A percentile compares a stretch with the other conserved stretches of the same genome.
Conservation (phyloP, 2,888 invertebrate species). For the Trichogramma evanescens region DNA sequence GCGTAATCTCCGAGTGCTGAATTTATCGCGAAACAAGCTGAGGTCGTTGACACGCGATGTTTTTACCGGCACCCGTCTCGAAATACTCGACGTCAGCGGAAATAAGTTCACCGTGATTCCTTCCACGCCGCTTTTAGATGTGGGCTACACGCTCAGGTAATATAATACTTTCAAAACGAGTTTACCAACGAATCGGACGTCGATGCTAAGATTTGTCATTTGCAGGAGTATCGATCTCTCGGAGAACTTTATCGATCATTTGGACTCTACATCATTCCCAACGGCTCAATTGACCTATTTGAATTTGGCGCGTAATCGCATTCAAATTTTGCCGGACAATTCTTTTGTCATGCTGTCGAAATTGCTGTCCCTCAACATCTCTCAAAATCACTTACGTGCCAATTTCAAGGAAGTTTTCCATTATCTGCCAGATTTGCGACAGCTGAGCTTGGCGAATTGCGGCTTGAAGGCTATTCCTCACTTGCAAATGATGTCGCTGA, state of each 20-base stretch:
- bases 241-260: conserved; percentile 73
- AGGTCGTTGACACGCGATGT: conserved; percentile 70
- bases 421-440: conserved; percentile 73
- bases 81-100: conserved; percentile 71
- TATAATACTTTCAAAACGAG: conserved; percentile 43
- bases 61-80: conserved; percentile 71
- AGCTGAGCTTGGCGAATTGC: conserved; percentile 69
- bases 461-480: conserved; percentile 71
- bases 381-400: conserved; percentile 73
- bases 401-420: conserved; percentile 75
- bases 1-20: conserved; percentile 65
- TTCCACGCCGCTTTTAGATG: conserved; percentile 67
- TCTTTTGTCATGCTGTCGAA: conserved; percentile 77
- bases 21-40: conserved; percentile 66
- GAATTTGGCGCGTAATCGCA: conserved; percentile 71
- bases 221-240: conserved; percentile 54
- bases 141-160: conserved; percentile 71
- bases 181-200: no score
- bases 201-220: background rate
- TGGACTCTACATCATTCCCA: conserved; percentile 81
- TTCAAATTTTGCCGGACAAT: conserved; percentile 80
- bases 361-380: conserved; percentile 71
- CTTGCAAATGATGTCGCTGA: conserved; percentile 69
- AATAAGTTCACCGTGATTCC: conserved; percentile 78
- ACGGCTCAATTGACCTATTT: conserved; percentile 72